Percentiles rank a stretch among this genome's conserved stretches.
These are phyloP conservation scores for Keiferia lycopersicella DNA, from an alignment of 2,888 invertebrate species.

Conservation along the genomic window DNA sequence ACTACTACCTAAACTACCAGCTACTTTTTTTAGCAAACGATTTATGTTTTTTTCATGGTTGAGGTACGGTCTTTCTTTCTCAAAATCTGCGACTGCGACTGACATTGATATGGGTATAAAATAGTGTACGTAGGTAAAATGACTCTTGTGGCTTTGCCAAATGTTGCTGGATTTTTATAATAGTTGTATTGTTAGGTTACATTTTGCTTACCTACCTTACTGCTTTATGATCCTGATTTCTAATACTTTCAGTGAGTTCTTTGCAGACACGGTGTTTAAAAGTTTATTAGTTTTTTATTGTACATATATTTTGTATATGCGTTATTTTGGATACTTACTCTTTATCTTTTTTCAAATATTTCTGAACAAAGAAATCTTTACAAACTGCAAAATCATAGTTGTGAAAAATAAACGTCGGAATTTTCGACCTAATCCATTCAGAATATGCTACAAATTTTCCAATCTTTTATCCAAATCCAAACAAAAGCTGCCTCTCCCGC, in stretches of 20 bases:
- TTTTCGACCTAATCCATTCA: constrained; percentile 29
- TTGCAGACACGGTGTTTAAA: no score
- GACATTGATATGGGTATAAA: constrained; percentile 57
- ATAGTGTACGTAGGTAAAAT: background rate
- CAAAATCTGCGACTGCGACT: constrained; percentile 42
- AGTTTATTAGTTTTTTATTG: no score
- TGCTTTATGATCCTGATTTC: no score
- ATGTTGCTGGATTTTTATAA: background rate
- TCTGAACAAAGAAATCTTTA: background rate
- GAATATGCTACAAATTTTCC: constrained; percentile 19
- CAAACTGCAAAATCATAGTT: constrained; percentile 36
- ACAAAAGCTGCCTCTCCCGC: background rate
- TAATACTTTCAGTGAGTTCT: no score
- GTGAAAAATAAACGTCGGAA: background rate
- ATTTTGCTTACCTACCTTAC: no score
- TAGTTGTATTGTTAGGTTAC: background rate
- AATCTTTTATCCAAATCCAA: background rate
- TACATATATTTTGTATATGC: no score
- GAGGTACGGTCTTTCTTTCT: constrained; percentile 19
- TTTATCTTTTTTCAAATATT: background rate
- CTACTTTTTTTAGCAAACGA: background rate
- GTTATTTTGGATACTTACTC: no score
- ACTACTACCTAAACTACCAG: no score
- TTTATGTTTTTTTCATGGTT: background rate
- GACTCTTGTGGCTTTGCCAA: background rate